Evolutionary conservation across 2,888 invertebrate genomes (phyloP), one percentile per base, ranked within the genome.

Genomic region (Pachliopta kotzebuea): DNA sequence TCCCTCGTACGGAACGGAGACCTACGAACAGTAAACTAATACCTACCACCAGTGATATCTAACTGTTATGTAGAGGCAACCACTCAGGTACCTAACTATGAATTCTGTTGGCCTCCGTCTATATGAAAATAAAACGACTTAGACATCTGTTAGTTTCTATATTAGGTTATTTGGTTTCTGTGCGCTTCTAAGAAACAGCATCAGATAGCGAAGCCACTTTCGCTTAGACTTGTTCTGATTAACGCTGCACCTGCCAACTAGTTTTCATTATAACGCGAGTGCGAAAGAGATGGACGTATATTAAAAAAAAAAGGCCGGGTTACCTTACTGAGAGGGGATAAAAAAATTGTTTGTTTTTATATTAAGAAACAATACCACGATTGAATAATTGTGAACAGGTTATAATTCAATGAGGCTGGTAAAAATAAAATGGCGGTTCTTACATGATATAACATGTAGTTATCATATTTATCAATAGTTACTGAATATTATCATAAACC

Each of bases 291-390:
- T 18, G 29, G 52, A 26, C 4, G 8, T 53, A 57, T 42, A 53
- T 49, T 58, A 63, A 64, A 60, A 49, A 31, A 56, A 42, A 29
- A 26, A 6, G 49, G 24, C 42, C 26, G 23, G 50, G 58, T 45
- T 54, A 26, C n/a, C 54, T 54, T 55, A 57, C 54, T 21, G 56
- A 42, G 64, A 53, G 52, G n/a, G 50, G 60, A 61, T 23, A 60
- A 60, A 64, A 63, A n/a, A n/a, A 56, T 29, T 56, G 59, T 59
- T 59, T 63, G 50, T 56, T 63, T 45, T 63, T 56, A 29, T 59
- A n/a, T 50, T 31, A 49, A 49, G 50, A 50, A 56, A 59, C 24
- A 63, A 59, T 54, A 49, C 50, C 31, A 37, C 42, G 21, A 37
- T 42, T 11, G 14, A 42, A 24, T 24, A 56, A 53, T 57, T 45